Evolutionary conservation across 2,888 invertebrate species (phyloP), one percentile per base, ranked within the genome.

Genomic region (Lasioglossum marginatum): DNA sequence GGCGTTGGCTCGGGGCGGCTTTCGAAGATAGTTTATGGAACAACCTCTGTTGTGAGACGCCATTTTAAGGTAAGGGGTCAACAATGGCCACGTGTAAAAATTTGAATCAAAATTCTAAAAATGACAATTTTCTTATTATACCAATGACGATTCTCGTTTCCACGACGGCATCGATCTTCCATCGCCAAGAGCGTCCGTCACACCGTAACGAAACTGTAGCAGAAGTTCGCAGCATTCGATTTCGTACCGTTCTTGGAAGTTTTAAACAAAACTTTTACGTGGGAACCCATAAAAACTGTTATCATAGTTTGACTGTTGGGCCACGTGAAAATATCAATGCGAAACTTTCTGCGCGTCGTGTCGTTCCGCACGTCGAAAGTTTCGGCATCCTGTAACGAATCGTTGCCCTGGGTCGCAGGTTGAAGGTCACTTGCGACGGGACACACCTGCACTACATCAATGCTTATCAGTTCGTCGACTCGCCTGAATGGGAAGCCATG

Each of bases 401-500:
- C 31, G 37, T 72, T 80, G n/a, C 37, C 16, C 16, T 23, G 48
- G 76, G 77, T 48, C 76, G 16, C 95, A 98, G 98, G 95, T 96
- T 98, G 95, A 97, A 97, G 91, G 98, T 98, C 88, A 97, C 97
- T 85, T 98, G 98, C 93, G 98, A 98, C 92, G 97, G 97, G 90
- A 97, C 97, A n/a, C 97, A 97, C 93, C 96, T 98, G 52, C 98
- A 98, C 95, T 97, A 97, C 95, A 97, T 98, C 92, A 96, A 97
- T 92, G 96, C 97, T 85, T 97, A 97, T 94, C 98, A 98, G 95
- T 98, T 98, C 95, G 97, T 98, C 85, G 98, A 98, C 95, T 98
- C 98, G n/a, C 98, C 98, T 0, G 98, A 98, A 95, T 98, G 98
- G 97, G 98, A 98, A 92, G 97, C 97, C 79, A 97, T 97, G 94